phyloP scores from a whole-genome alignment of 92 coral and sea anemone species.

The Heliopora coerulea region DNA sequence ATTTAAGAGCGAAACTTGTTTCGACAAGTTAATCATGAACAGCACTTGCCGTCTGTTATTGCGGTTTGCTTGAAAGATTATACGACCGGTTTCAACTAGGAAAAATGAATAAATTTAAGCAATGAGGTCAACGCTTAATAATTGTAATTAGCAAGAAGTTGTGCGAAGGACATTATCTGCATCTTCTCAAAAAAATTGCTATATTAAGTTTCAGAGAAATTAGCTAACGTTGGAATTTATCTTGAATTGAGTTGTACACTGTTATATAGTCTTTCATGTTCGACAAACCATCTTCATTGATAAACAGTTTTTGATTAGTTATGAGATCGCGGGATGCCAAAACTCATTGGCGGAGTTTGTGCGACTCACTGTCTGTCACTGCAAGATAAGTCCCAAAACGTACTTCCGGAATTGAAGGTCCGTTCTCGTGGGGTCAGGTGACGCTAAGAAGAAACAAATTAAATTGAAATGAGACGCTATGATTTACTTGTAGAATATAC shows the following conservation, averaged over 20 bases:
- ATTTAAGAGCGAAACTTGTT: constrained; percentile 21
- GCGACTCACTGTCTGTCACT: constrained; percentile 14
- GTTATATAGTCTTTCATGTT: no score
- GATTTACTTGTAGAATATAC: neutral
- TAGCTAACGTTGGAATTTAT: constrained; percentile 8
- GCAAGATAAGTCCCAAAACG: constrained; percentile 32
- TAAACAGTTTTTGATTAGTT: neutral
- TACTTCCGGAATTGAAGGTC: constrained; percentile 38
- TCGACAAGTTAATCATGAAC: constrained; percentile 3
- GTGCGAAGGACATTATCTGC: constrained; percentile 18
- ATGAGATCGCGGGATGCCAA: constrained; percentile 12
- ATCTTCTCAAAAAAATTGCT: constrained; percentile 9
- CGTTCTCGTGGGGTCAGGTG: constrained; percentile 31
- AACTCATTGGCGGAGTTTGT: neutral
- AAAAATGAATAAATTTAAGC: constrained; percentile 30
- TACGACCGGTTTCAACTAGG: constrained; percentile 15
- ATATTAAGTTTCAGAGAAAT: constrained; percentile 15
- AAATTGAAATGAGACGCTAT: constrained; percentile 29
- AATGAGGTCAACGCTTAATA: constrained; percentile 17
- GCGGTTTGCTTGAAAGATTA: constrained; percentile 35
- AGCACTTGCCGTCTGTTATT: neutral
- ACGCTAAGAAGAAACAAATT: constrained; percentile 28
- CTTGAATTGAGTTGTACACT: neutral
- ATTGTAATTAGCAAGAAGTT: constrained; percentile 24
- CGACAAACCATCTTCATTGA: constrained; percentile 8